Evolutionary conservation across 2,113 vertebrate species (phyloP).

Genomic region (Trogon surrucura): DNA sequence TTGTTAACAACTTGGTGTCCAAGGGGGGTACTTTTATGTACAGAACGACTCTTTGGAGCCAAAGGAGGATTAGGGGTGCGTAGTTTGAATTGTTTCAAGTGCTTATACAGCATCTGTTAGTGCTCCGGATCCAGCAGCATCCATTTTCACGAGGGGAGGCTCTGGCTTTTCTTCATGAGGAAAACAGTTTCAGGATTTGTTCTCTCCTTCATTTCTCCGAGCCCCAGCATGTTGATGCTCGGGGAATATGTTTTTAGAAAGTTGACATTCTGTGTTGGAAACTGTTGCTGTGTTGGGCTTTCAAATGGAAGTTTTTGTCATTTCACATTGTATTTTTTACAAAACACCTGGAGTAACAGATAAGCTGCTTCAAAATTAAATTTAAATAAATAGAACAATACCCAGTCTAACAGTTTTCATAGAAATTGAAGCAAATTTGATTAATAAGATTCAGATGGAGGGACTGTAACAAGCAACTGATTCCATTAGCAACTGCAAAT

Average conservation of each 20-base stretch:
- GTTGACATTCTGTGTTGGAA: background rate
- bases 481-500: slow-evolving; percentile 27
- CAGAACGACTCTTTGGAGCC: background rate
- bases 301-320: background rate
- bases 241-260: background rate
- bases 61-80: background rate
- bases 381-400: background rate
- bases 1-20: background rate
- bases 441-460: slow-evolving; percentile 35
- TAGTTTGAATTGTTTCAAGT: background rate
- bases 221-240: background rate
- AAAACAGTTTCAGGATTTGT: background rate
- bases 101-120: background rate
- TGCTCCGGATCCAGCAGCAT: background rate
- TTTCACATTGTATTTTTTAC: background rate
- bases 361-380: background rate
- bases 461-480: slow-evolving; percentile 43
- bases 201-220: background rate
- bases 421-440: slow-evolving; percentile 17
- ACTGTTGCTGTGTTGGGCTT: background rate
- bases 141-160: rapidly evolving
- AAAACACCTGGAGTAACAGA: background rate
- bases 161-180: background rate
- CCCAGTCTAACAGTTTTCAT: background rate
- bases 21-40: background rate